Evolutionary conservation across 1,140 invertebrate species (phyloP).

Genomic region (Panagrolaimus sp.): DNA sequence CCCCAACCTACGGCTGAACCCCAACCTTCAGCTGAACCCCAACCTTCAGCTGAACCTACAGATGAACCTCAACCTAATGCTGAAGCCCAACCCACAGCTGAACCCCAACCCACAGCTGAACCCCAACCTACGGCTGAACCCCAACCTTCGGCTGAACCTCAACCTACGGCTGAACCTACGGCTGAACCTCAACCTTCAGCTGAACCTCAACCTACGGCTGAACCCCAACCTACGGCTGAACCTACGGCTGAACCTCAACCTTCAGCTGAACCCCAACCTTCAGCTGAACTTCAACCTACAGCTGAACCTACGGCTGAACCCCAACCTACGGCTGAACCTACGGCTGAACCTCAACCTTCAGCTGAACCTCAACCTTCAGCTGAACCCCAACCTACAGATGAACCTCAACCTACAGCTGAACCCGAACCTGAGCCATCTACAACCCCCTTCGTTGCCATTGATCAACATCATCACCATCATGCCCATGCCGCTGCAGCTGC

Average conservation of each 20-base stretch:
- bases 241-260: not conserved
- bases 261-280: not conserved
- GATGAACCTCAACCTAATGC: too few relatives aligned
- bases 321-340: not conserved
- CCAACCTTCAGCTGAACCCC: too few relatives aligned
- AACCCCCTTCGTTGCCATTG: not conserved
- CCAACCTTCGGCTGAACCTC: too few relatives aligned
- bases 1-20: too few relatives aligned
- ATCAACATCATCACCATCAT: slow-evolving; percentile 5
- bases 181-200: not conserved
- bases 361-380: not conserved
- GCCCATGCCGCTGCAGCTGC: not conserved
- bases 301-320: not conserved
- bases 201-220: too few relatives aligned
- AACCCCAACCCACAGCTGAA: not conserved
- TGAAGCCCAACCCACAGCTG: too few relatives aligned
- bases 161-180: not conserved
- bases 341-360: not conserved
- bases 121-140: not conserved
- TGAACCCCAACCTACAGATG: not conserved
- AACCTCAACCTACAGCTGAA: not conserved
- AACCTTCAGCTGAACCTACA: too few relatives aligned
- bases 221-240: not conserved
- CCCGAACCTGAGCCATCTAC: not conserved
- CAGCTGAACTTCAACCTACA: not conserved